Base-by-base conservation (phyloP, 2,888 invertebrate genomes). In the Xylophagus ater region DNA sequence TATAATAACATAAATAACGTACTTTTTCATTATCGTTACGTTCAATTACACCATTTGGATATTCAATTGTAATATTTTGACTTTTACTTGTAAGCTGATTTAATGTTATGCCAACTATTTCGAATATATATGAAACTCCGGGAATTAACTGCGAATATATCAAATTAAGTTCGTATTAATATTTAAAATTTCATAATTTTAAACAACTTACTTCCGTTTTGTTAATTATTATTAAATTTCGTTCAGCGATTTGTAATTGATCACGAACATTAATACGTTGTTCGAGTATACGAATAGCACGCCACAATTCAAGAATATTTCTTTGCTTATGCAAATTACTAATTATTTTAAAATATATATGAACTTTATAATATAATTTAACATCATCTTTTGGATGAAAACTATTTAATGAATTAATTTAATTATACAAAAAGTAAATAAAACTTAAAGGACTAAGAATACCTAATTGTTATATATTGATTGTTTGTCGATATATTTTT, bases 311-410 rank as follows among this genome's bases (percentile, higher is more conserved):
- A n/a, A 35, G 20, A 14, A 28, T 28, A 20, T 35, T 26, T 10
- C 28, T 26, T 20, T 35, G 35, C 1, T 28, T 23, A 6, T 19
- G 17, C 5, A 26, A 28, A 10, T 26, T 19, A 1, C 35, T 28
- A 9, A 35, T 14, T 7, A 35, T 9, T 14, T 28, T 12, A 35
- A 35, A 35, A 15, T 28, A 35, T 19, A 35, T 35, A 19, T 35
- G 20, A 1, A 35, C 35, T 19, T 14, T 12, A 28, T 35, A 35
- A 4, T 10, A 13, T 26, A 35, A 14, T 20, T 26, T 26, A 20
- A 28, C 26, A 2, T 28, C 35, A 35, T 28, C 26, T 15, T 5
- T 12, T 13, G 35, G 26, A 28, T 35, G 35, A 9, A 28, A 28
- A 13, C 26, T 35, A 8, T n/a, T n/a, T n/a, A n/a, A n/a, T n/a